These are phyloP conservation scores for Xiphophorus couchianus DNA, from an alignment of 2,113 vertebrate species.

Conservation along the genomic window DNA sequence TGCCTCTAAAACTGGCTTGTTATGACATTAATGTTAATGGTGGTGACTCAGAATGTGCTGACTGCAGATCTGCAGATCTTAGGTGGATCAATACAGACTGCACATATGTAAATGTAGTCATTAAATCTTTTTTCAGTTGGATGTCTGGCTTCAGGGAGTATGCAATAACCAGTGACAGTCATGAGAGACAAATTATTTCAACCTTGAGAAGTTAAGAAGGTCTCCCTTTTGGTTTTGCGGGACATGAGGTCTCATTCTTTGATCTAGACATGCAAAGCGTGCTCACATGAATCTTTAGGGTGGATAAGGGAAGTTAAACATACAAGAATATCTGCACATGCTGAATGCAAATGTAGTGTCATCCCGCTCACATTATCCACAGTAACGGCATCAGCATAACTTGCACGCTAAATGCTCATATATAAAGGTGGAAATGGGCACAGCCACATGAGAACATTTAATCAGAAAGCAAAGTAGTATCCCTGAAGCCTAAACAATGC, in stretches of 20 bases:
- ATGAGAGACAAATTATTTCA: constrained; percentile 21
- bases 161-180: constrained; percentile 19
- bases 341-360: constrained; percentile 48
- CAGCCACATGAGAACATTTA: constrained; percentile 52
- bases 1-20: constrained; percentile 62
- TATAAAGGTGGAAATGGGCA: constrained; percentile 47
- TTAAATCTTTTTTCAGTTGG: constrained; percentile 61
- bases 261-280: constrained; percentile 4
- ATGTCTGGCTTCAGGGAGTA: constrained; percentile 33
- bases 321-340: constrained; percentile 21
- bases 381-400: constrained; percentile 22
- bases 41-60: constrained; percentile 71
- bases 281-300: constrained; percentile 33
- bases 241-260: constrained; percentile 23
- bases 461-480: constrained; percentile 49
- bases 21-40: constrained; percentile 72
- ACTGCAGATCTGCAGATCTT: constrained; percentile 36
- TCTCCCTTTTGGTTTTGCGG: constrained; percentile 9
- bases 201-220: constrained; percentile 6
- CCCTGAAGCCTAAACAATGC: constrained; percentile 63
- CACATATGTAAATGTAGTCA: constrained; percentile 67
- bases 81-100: constrained; percentile 63
- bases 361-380: constrained; percentile 24
- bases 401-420: constrained; percentile 51
- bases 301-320: constrained; percentile 52